Evolutionary conservation across 2,797 vertebrate genomes (phyloP).

Genomic region (Pseudochromis fuscus): DNA sequence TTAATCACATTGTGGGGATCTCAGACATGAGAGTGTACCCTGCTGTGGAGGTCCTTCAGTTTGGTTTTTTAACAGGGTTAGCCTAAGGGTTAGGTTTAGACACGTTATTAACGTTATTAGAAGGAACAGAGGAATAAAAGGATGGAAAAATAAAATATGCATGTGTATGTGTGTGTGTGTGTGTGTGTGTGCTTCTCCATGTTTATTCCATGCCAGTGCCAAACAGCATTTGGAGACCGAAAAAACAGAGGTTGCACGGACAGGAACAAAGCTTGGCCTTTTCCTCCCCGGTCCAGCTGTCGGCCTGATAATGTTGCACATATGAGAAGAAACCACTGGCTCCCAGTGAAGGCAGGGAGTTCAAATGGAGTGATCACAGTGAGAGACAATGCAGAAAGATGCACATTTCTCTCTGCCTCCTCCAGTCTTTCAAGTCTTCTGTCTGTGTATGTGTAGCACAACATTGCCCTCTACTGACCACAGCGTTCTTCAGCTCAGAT

Average conservation of each 20-base stretch:
- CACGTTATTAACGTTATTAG: neutral
- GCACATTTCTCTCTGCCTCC: constrained; percentile 58
- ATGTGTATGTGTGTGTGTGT: neutral
- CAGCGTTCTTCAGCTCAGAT: neutral
- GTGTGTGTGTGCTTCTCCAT: constrained; percentile 6
- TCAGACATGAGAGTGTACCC: neutral
- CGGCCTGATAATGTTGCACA: constrained; percentile 71
- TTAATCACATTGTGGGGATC: constrained; percentile 20
- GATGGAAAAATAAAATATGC: constrained; percentile 11
- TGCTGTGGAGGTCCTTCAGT: constrained; percentile 1
- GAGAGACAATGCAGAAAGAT: constrained; percentile 69
- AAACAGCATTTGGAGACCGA: constrained; percentile 43
- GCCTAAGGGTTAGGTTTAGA: neutral
- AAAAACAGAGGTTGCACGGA: constrained; percentile 58
- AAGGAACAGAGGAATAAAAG: constrained; percentile 1
- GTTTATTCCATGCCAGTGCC: constrained; percentile 18
- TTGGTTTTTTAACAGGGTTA: constrained; percentile 7
- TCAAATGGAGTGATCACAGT: constrained; percentile 77
- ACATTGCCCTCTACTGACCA: constrained; percentile 82
- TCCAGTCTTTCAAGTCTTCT: constrained; percentile 11
- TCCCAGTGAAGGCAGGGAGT: constrained; percentile 65
- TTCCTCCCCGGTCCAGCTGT: constrained; percentile 72
- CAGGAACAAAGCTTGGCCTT: constrained; percentile 71
- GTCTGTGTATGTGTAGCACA: constrained; percentile 47
- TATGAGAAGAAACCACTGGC: constrained; percentile 70